Evolutionary conservation across 2,113 vertebrate genomes (phyloP).

Genomic region (Cephalopterus ornatus): DNA sequence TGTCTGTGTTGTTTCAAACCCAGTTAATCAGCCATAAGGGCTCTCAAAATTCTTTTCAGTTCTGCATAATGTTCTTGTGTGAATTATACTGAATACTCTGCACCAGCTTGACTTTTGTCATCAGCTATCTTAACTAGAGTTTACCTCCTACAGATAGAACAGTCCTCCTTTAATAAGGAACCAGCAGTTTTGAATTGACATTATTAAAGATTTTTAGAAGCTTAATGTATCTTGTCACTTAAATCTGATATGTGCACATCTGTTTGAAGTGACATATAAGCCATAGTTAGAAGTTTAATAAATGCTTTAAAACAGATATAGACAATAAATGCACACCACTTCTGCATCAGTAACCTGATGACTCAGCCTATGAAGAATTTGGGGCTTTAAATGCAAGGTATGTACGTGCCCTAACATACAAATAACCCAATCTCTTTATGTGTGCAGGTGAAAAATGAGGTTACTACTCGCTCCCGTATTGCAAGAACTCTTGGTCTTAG

Average conservation of each 20-base stretch:
- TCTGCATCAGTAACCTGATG: neutral
- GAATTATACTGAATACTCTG: neutral
- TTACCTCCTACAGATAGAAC: neutral
- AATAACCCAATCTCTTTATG: neutral
- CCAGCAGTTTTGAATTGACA: neutral
- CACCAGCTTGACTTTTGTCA: neutral
- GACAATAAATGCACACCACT: neutral
- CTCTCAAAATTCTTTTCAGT: neutral
- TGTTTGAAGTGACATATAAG: neutral
- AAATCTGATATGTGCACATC: neutral
- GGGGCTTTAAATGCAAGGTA: neutral
- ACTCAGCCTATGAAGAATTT: neutral
- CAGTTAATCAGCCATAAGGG: neutral
- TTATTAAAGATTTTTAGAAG: neutral
- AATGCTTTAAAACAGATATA: neutral
- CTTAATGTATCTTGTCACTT: neutral
- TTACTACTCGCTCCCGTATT: slow-evolving; percentile 83
- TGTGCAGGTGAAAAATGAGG: slow-evolving; percentile 67
- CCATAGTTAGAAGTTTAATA: neutral
- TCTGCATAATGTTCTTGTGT: neutral
- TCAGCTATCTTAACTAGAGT: neutral
- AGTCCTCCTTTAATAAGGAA: neutral
- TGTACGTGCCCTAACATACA: neutral
- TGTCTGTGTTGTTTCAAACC: neutral
- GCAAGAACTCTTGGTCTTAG: slow-evolving; percentile 84